Base-by-base conservation (phyloP, 2,113 vertebrate genomes). In the Alosa alosa region DNA sequence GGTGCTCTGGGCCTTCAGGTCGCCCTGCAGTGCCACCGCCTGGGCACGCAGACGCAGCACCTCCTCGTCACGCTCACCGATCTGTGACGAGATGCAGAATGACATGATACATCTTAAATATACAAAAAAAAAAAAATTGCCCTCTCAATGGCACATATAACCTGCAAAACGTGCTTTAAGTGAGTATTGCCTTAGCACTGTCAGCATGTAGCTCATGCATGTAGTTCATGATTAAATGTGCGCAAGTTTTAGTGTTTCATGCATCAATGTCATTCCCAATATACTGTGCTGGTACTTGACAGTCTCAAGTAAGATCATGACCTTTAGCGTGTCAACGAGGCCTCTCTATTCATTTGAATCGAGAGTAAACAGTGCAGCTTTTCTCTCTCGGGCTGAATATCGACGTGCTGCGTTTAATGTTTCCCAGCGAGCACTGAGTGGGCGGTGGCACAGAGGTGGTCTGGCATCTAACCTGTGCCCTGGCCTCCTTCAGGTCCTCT, bases 401-500 rank as follows among this genome's bases (percentile, higher is more conserved):
- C 20, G 36, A 78, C 31, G 39, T 75, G 25, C 68, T 39, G 9
- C 31, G 31, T 20, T 36, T 7, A 4, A 41, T 25, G 47, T 45
- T 64, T 20, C 83, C 49, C 7, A 3, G 39, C 1, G 55, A 50
- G 72, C 4, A 15, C 6, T n/a, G 31, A 78, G 72, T 78, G 72
- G 72, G 64, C 64, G 64, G 7, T 1, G 45, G 83, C 20, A 64
- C 18, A n/a, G 55, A 11, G 11, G 57, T 78, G 36, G 55, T 44
- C 52, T 25, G 25, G 57, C 25, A 81, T 2, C 92, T 83, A 89
- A 96, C 96, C 94, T 95, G 92, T 46, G 72, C 13, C 22, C 90
- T 86, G 81, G 93, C 82, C n/a, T 93, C 93, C 2, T 84, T 92
- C 86, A 93, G 91, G 2, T 95, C 94, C 7, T 91, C 90, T 45